phyloP scores from a whole-genome alignment of 2,113 vertebrate genomes.

The Lanius collurio region DNA sequence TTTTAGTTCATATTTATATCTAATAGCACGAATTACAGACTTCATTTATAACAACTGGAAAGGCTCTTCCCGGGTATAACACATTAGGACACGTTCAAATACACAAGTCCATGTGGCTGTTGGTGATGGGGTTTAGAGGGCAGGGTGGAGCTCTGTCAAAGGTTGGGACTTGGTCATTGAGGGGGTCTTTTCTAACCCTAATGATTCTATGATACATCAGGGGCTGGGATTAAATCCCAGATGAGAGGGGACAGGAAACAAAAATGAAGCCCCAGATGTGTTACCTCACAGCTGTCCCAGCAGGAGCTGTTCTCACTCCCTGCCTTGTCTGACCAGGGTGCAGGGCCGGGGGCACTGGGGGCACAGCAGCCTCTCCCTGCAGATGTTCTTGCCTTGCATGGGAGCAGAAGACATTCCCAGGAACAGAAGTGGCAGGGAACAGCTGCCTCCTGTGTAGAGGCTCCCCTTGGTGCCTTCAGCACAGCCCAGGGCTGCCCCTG shows the following conservation, averaged over 20 bases:
- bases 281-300: not conserved
- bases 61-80: fast-evolving
- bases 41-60: not conserved
- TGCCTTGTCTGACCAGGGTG: fast-evolving
- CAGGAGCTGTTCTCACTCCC: fast-evolving
- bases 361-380: not conserved
- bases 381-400: fast-evolving
- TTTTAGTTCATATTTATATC: too few relatives aligned
- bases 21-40: too few relatives aligned
- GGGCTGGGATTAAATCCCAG: not conserved
- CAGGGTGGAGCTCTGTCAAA: not conserved
- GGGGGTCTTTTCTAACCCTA: not conserved
- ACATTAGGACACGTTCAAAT: not conserved
- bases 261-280: fast-evolving
- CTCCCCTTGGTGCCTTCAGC: not conserved
- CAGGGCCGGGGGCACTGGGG: not conserved
- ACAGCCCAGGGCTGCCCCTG: not conserved
- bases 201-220: not conserved
- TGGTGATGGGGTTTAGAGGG: not conserved
- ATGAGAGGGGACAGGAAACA: not conserved
- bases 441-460: not conserved
- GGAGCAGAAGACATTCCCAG: not conserved
- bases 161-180: not conserved
- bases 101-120: fast-evolving
- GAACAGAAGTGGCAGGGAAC: not conserved